These are phyloP conservation scores for Catostylus mosaicus DNA, from an alignment of 30 jellyfish, hydroid and myxozoan species.

Conservation along the genomic window DNA sequence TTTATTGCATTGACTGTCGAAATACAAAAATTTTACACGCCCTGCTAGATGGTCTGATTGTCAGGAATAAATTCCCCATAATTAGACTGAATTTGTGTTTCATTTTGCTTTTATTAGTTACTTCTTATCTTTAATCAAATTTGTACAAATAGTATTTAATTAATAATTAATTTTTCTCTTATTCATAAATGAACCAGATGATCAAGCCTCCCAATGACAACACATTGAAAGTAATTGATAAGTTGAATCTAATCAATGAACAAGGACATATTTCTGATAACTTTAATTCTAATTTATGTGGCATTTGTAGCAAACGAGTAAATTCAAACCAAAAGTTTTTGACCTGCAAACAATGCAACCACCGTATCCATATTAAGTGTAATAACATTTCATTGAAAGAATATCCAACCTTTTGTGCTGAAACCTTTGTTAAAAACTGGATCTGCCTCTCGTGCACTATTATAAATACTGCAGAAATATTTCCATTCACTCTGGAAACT, in stretches of 20 bases:
- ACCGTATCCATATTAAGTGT: constrained; percentile 40
- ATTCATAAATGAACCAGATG: neutral
- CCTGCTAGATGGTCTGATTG: too few species aligned
- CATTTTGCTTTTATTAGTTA: too few species aligned
- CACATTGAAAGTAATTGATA: neutral
- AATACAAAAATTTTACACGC: too few species aligned
- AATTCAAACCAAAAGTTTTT: constrained; percentile 28
- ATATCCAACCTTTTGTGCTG: constrained; percentile 33
- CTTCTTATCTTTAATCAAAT: too few species aligned
- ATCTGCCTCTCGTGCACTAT: constrained; percentile 39
- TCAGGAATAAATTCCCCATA: too few species aligned
- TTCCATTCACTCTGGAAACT: constrained; percentile 49
- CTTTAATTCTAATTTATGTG: constrained; percentile 12
- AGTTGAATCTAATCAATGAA: neutral
- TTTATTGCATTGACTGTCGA: too few species aligned
- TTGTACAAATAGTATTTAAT: too few species aligned
- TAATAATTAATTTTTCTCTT: neutral
- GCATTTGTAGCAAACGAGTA: constrained; percentile 30
- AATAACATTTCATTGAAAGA: constrained; percentile 45
- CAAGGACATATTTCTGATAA: neutral
- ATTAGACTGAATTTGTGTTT: too few species aligned
- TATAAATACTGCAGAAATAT: constrained; percentile 34
- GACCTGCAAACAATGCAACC: constrained; percentile 46
- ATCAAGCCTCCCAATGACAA: neutral
- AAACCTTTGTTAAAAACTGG: constrained; percentile 30